A percentile compares a stretch with the other conserved stretches of the same genome.
Conservation (phyloP, 2,113 vertebrate species). For the Alaudala cheleensis region DNA sequence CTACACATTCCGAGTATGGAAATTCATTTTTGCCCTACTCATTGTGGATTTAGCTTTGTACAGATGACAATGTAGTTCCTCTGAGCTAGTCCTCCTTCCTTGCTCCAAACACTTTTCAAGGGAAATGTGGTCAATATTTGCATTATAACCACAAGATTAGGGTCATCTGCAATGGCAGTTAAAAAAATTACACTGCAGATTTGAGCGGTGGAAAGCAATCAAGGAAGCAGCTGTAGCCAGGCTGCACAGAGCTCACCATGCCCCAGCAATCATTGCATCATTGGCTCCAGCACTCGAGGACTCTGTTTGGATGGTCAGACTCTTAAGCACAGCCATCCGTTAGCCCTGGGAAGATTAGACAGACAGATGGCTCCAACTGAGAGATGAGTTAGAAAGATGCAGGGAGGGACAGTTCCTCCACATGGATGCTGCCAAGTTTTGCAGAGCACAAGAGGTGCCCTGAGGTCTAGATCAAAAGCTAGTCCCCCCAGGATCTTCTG, state of each 20-base stretch:
- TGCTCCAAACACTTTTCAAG: not conserved
- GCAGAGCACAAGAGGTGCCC: constrained; percentile 5
- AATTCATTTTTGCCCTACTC: not conserved
- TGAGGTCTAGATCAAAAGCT: constrained; percentile 29
- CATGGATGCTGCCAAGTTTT: constrained; percentile 26
- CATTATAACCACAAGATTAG: not conserved
- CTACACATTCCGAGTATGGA: not conserved
- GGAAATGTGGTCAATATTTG: constrained; percentile 25
- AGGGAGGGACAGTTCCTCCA: constrained; percentile 30
- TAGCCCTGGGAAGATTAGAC: constrained; percentile 27
- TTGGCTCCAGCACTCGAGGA: not conserved
- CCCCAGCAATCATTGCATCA: not conserved
- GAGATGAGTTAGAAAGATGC: constrained; percentile 38
- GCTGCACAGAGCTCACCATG: not conserved
- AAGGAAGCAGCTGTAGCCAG: not conserved
- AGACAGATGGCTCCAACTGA: constrained; percentile 49
- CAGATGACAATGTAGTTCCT: not conserved
- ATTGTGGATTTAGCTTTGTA: not conserved
- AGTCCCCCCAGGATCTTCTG: not conserved
- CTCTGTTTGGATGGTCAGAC: constrained; percentile 31
- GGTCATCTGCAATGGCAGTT: not conserved
- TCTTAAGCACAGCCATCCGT: not conserved
- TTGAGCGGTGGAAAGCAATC: not conserved
- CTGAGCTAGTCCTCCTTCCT: not conserved
- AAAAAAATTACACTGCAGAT: not conserved